Evolutionary conservation across 2,797 vertebrate genomes (phyloP), one percentile per base, ranked within the genome.

Genomic region (Bufotes viridis): DNA sequence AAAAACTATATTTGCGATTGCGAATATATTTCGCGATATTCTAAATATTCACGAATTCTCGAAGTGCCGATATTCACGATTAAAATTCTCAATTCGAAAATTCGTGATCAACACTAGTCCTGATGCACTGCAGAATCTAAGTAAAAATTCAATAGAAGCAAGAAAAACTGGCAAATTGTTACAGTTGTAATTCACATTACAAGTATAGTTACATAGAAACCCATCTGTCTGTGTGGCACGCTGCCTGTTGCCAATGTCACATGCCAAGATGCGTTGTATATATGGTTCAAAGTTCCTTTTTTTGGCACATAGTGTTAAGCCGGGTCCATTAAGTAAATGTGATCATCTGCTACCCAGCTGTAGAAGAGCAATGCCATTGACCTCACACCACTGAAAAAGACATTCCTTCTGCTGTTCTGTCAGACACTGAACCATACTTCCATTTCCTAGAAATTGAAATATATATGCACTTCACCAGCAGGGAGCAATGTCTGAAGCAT

Each of bases 201-300:
- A 83, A 72, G 80, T 53, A 70, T 67, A 42, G 80, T 82, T 72
- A 55, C 34, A 78, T 10, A 79, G 55, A 83, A 86, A 72, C 51
- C 84, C 84, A 87, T 89, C 88, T 86, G 88, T 69, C 78, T 82
- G 29, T 76, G 72, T 86, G 88, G 88, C 84, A 79, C 57, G n/a
- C 6, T 87, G 88, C 81, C 85, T 83, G 49, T 83, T 83, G 85
- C 61, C 72, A 82, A 67, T 86, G 55, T 42, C 58, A 70, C 55
- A 72, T 87, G 80, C 80, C 81, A 83, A 78, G 72, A 34, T 76
- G 74, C 42, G 78, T 42, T 82, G 65, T 65, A 84, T 83, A 81
- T 63, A 83, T 65, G 78, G 88, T 72, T 72, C 80, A 72, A 79
- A 83, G 65, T 79, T 53, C 72, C 55, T 57, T 83, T 76, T 79